Evolutionary conservation across 1,140 invertebrate species (phyloP), one percentile per base, ranked within the genome.

Genomic region (Harpegnathos saltator): DNA sequence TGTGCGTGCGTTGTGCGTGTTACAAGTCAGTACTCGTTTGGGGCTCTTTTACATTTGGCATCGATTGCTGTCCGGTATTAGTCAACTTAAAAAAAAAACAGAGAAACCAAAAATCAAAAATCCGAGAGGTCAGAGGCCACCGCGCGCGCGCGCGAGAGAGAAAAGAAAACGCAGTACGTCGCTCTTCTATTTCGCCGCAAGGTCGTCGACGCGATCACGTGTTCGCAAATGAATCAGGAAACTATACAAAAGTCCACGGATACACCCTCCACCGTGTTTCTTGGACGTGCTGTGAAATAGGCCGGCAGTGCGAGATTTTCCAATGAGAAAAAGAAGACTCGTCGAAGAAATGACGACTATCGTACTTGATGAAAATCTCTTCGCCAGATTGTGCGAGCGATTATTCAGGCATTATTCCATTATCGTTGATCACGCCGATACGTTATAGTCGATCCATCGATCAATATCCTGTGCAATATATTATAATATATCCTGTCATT

Each of bases 1-100:
- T 92, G 87, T 94, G 91, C 91, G 91, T 94, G 90, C 91, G 91
- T 93, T 93, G 91, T 93, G 90, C 92, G 90, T 93, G 90, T 94
- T 94, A 94, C 93, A 94, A 94, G 92, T 94, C 93, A 93, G 93
- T 94, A 93, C 93, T 94, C 92, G 92, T 94, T 92, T 93, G 92
- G 89, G 92, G 91, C 91, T 94, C 92, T 94, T 93, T 94, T 91
- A 94, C 91, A 91, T 91, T 94, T 93, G 92, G 91, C 93, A 91
- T 92, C 92, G 90, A 88, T 87, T 93, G 92, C 90, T 93, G 93
- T 93, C 93, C 93, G 90, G 92, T 94, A 93, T 94, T 94, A 94
- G 93, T 94, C 93, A 93, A 94, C 93, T 93, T 94, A 94, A 94
- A 94, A 93, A 93, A 92, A 91, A 91, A 92, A 91, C 92, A 91